These are phyloP conservation scores for Dinoponera quadriceps DNA, from an alignment of 1,140 invertebrate species.

Conservation along the genomic window DNA sequence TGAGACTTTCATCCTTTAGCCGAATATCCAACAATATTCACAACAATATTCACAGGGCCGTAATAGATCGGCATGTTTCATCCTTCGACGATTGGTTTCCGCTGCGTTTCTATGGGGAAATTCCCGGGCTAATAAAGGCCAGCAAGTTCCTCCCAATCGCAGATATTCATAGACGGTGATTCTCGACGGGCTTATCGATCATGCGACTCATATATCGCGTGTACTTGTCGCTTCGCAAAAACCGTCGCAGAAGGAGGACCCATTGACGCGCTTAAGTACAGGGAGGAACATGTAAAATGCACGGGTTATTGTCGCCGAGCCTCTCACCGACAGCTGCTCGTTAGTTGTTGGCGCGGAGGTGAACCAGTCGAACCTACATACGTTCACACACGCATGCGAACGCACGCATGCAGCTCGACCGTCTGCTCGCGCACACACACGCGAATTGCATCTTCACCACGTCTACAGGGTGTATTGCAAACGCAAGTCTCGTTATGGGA, in stretches of 20 bases:
- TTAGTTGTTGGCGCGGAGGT: slow-evolving; percentile 77
- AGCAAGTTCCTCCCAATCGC: slow-evolving; percentile 5
- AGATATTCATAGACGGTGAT: not conserved
- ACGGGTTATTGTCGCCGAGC: slow-evolving; percentile 81
- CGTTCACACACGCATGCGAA: slow-evolving; percentile 14
- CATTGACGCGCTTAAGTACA: slow-evolving; percentile 61
- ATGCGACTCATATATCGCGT: slow-evolving; percentile 30
- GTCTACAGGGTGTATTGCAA: not conserved
- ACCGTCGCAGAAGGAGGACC: slow-evolving; percentile 42
- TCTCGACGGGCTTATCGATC: slow-evolving; percentile 56
- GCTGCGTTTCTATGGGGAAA: not conserved
- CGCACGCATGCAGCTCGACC: slow-evolving; percentile 17
- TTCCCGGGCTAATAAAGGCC: slow-evolving; percentile 43
- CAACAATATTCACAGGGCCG: too few species aligned
- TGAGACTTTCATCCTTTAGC: too few species aligned
- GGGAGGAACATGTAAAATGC: slow-evolving; percentile 78
- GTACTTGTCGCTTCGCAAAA: slow-evolving; percentile 24
- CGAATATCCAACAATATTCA: too few species aligned
- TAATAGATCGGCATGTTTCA: too few species aligned
- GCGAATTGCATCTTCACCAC: not conserved
- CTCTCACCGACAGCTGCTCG: slow-evolving; percentile 79
- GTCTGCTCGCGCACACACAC: slow-evolving; percentile 36
- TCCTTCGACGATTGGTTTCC: not conserved
- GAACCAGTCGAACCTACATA: slow-evolving; percentile 73
- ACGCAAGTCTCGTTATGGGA: not conserved